phyloP scores from a whole-genome alignment of 2,888 invertebrate species.

The Rotaria magnacalcarata region DNA sequence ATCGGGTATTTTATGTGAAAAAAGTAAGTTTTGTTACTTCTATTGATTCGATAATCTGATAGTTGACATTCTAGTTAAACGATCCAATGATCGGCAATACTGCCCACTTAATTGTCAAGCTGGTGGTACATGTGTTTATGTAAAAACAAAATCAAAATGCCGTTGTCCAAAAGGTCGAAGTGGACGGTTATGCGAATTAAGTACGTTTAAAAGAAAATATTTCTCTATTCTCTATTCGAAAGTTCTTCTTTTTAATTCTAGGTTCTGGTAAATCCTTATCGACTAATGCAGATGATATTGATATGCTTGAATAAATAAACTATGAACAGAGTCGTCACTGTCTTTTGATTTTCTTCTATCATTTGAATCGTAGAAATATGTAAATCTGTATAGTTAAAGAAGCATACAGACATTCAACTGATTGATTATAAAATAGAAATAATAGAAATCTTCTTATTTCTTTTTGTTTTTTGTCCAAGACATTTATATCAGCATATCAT shows the following conservation, averaged over 20 bases:
- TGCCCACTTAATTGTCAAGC: slow-evolving; percentile 15
- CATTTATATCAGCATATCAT: too few species aligned
- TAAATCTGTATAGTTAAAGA: neutral
- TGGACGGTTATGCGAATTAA: slow-evolving; percentile 16
- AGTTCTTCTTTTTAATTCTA: neutral
- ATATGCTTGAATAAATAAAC: neutral
- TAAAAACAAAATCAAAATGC: neutral
- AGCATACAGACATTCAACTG: neutral
- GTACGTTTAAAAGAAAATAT: neutral
- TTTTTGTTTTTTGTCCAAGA: too few species aligned
- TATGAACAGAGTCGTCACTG: neutral
- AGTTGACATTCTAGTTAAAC: neutral
- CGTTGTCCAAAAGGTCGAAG: slow-evolving; percentile 6
- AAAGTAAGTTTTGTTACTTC: neutral
- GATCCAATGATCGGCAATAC: neutral
- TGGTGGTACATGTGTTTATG: slow-evolving; percentile 21
- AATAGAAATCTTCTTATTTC: too few species aligned
- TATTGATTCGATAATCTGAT: too few species aligned
- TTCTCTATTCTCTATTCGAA: neutral
- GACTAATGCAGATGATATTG: neutral
- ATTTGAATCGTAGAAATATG: neutral
- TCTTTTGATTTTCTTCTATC: too few species aligned
- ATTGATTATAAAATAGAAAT: too few species aligned
- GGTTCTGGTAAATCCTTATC: neutral
- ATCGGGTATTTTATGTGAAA: neutral